Percentiles rank a stretch among this genome's conserved stretches.
These are phyloP conservation scores for Bolinopsis microptera DNA, from an alignment of 37 sponge, comb jelly and placozoan genomes.

Conservation along the genomic window DNA sequence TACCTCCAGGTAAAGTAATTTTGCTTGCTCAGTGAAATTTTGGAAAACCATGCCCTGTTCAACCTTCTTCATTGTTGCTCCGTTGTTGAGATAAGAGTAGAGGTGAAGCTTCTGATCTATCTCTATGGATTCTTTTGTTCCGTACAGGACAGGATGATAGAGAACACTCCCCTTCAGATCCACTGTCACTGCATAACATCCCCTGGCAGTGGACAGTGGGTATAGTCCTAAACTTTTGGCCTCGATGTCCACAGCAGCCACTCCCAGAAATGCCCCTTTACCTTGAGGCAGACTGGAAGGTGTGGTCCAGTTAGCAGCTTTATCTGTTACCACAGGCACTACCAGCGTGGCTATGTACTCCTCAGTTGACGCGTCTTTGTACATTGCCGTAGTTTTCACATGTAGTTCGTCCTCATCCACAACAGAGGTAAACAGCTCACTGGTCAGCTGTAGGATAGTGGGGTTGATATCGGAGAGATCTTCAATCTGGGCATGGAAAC, in stretches of 20 bases:
- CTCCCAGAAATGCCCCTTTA: conserved; percentile 27
- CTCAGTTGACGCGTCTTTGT: conserved; percentile 48
- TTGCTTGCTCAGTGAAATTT: background rate
- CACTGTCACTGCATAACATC: conserved; percentile 36
- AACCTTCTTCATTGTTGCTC: conserved; percentile 14
- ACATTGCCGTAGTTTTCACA: conserved; percentile 49
- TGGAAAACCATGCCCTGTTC: conserved; percentile 47
- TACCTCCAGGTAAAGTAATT: background rate
- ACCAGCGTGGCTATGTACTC: conserved; percentile 55
- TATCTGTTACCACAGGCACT: background rate
- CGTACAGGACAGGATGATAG: conserved; percentile 44
- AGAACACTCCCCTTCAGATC: conserved; percentile 53
- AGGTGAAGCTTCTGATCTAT: conserved; percentile 63
- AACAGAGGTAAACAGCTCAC: background rate
- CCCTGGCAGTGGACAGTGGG: conserved; percentile 17
- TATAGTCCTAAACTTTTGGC: conserved; percentile 54
- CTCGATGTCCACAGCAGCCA: conserved; percentile 48
- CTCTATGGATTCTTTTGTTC: background rate
- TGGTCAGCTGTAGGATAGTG: background rate
- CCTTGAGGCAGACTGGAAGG: background rate
- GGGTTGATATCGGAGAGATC: background rate
- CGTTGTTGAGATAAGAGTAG: conserved; percentile 1
- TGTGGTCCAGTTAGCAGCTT: conserved; percentile 30
- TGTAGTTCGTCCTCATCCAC: conserved; percentile 18
- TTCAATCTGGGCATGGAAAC: background rate